Percentiles rank a stretch among this genome's conserved stretches.
phyloP scores from a whole-genome alignment of 2,888 invertebrate genomes.

The Carcina quercana region DNA sequence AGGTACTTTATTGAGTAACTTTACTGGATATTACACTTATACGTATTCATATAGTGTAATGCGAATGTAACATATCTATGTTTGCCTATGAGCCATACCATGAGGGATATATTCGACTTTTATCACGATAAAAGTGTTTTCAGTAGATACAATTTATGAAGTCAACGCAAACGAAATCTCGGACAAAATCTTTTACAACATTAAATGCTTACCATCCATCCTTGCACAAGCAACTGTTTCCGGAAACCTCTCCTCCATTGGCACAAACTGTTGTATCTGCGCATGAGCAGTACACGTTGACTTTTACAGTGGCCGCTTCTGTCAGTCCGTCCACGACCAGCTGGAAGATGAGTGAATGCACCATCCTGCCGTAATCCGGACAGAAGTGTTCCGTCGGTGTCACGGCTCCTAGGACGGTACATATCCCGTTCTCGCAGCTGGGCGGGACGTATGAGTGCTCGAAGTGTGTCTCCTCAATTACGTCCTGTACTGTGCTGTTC shows the following conservation, averaged over 20 bases:
- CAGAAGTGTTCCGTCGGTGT: conserved; percentile 33
- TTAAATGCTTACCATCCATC: conserved; percentile 41
- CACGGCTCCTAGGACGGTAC: conserved; percentile 17
- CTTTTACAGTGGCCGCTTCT: conserved; percentile 26
- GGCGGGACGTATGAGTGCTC: no score
- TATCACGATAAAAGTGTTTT: no score
- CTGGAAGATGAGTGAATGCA: conserved; percentile 30
- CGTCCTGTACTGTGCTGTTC: conserved; percentile 26
- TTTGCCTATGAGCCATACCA: no score
- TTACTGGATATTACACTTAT: no score
- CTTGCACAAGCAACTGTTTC: conserved; percentile 77
- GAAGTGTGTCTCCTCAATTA: background rate
- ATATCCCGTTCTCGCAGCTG: conserved; percentile 21
- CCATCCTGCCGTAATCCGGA: conserved; percentile 19
- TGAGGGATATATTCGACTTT: no score
- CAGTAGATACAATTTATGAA: no score
- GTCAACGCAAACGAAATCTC: no score
- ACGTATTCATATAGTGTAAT: no score
- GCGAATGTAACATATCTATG: no score
- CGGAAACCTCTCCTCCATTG: conserved; percentile 67
- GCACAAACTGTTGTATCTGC: conserved; percentile 49
- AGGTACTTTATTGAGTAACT: no score
- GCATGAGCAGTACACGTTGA: conserved; percentile 52
- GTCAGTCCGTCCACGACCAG: conserved; percentile 20
- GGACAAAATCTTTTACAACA: background rate